These are phyloP conservation scores for Cryptotermes secundus DNA, from an alignment of 1,140 invertebrate species.

Conservation along the genomic window DNA sequence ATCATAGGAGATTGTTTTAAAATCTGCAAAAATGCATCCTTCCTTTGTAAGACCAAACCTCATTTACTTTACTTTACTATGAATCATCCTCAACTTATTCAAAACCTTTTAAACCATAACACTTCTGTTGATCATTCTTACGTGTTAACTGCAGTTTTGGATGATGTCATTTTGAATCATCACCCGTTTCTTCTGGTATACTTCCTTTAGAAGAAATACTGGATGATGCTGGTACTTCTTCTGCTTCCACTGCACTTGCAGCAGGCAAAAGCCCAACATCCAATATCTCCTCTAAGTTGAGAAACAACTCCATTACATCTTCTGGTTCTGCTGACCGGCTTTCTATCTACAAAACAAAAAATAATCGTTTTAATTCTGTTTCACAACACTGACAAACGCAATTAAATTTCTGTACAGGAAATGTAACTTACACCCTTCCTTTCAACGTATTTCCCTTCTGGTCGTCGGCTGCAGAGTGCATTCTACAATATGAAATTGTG, in stretches of 20 bases:
- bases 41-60: no score
- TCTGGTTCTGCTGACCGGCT: constrained; percentile 21
- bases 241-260: not conserved
- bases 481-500: not conserved
- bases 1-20: no score
- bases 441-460: constrained; percentile 20
- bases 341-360: constrained; percentile 26
- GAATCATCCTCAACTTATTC: no score
- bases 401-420: not conserved
- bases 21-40: no score
- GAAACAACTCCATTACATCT: constrained; percentile 27
- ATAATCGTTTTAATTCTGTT: not conserved
- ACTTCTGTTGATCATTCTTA: not conserved
- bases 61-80: no score
- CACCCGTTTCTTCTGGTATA: not conserved
- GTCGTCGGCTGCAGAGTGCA: not conserved
- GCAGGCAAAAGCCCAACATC: constrained; percentile 10
- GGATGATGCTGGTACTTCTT: constrained; percentile 1
- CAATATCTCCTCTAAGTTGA: constrained; percentile 28
- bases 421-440: not conserved
- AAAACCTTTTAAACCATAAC: no score
- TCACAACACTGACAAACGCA: not conserved
- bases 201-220: constrained; percentile 26
- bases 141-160: constrained; percentile 59
- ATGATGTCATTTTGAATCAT: constrained; percentile 46